Conservation (phyloP, 2,113 vertebrate genomes). For the Carettochelys insculpta region DNA sequence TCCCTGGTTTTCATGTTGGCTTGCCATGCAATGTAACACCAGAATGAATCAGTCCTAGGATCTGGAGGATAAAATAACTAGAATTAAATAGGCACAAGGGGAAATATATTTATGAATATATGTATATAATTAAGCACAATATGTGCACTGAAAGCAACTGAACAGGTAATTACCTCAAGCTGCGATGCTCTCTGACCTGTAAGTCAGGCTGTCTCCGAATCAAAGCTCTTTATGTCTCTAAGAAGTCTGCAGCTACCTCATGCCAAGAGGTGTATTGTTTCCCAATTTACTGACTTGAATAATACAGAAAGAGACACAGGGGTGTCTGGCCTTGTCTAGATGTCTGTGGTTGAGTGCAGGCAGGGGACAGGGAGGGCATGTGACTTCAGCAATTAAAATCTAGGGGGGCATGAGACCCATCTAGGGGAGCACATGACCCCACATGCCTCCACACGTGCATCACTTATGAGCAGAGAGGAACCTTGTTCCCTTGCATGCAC, state of each 20-base stretch:
- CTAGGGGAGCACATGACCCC: no score
- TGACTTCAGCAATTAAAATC: no score
- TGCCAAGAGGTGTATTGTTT: neutral
- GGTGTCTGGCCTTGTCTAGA: neutral
- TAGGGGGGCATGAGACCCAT: no score
- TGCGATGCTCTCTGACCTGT: neutral
- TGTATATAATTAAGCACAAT: neutral
- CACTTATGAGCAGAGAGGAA: neutral
- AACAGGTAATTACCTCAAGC: neutral
- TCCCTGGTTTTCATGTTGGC: neutral
- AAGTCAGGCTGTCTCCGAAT: neutral
- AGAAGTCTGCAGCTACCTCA: neutral
- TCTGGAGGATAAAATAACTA: conserved; percentile 10
- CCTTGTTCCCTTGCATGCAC: neutral
- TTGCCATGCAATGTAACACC: conserved; percentile 13
- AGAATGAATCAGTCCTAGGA: neutral
- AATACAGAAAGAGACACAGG: neutral
- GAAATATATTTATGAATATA: neutral
- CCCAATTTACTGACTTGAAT: neutral
- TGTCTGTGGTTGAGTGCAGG: no score
- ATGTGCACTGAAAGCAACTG: neutral
- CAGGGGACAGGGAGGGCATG: no score
- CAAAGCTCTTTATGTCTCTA: neutral
- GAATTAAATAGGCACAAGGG: neutral
- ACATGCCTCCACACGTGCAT: no score